These are phyloP conservation scores for Scomber colias DNA, from an alignment of 2,113 vertebrate species.

Conservation along the genomic window DNA sequence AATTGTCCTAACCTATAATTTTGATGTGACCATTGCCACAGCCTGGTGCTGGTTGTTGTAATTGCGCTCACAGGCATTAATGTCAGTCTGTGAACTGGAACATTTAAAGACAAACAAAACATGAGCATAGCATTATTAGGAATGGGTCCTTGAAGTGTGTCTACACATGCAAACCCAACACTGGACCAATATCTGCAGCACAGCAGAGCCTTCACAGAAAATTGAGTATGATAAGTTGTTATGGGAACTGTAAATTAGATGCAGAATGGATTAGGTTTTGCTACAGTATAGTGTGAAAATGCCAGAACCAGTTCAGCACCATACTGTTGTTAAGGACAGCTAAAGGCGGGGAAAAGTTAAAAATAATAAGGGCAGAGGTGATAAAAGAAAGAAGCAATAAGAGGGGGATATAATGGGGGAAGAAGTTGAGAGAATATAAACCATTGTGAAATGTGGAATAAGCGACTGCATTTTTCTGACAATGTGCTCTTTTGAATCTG, in stretches of 20 bases:
- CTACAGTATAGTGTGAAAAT: background rate
- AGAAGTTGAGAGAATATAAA: background rate
- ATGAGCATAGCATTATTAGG: background rate
- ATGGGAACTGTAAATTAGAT: slow-evolving; percentile 31
- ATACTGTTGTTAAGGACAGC: background rate
- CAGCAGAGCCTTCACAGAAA: background rate
- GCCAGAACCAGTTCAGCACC: background rate
- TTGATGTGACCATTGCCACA: too few relatives aligned
- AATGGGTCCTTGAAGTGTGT: background rate
- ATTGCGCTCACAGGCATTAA: too few relatives aligned
- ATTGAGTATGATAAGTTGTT: slow-evolving; percentile 2
- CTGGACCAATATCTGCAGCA: slow-evolving; percentile 5
- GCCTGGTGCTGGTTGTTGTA: too few relatives aligned
- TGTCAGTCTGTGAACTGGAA: too few relatives aligned
- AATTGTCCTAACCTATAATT: too few relatives aligned
- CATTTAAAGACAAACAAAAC: too few relatives aligned
- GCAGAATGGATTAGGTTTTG: slow-evolving; percentile 11
- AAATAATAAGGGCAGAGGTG: background rate
- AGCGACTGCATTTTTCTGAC: slow-evolving; percentile 6
- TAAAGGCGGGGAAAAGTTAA: background rate
- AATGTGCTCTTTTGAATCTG: background rate
- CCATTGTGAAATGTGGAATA: background rate
- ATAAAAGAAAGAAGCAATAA: background rate
- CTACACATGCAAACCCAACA: background rate
- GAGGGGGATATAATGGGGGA: too few relatives aligned